Percentiles rank a stretch among this genome's conserved stretches.
Conservation (phyloP, 1,140 invertebrate species). For the Cydia fagiglandana region DNA sequence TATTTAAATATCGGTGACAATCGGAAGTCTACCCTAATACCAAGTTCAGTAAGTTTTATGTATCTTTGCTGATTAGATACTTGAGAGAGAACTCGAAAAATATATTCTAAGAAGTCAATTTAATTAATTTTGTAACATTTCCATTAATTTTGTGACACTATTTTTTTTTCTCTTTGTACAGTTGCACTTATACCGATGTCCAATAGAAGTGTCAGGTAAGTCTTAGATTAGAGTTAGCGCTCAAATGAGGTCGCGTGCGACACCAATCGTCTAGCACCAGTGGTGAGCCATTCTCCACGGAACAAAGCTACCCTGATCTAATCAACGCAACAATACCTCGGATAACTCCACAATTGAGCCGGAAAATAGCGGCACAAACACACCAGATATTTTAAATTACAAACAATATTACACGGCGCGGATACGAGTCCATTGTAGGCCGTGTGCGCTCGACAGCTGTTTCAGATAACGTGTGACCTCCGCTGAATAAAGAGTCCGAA, state of each 20-base stretch:
- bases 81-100: too few relatives aligned
- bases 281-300: conserved; percentile 53
- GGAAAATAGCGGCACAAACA: conserved; percentile 68
- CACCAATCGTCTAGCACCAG: conserved; percentile 40
- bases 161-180: too few relatives aligned
- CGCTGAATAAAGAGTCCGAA: conserved; percentile 65
- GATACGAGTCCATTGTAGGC: conserved; percentile 73
- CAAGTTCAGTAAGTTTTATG: too few relatives aligned
- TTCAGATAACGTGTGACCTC: conserved; percentile 77
- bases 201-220: neutral
- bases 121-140: too few relatives aligned
- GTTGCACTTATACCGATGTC: too few relatives aligned
- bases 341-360: conserved; percentile 63
- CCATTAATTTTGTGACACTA: too few relatives aligned
- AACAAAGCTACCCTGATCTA: conserved; percentile 75
- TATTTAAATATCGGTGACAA: too few relatives aligned
- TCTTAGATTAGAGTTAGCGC: neutral
- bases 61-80: too few relatives aligned
- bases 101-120: too few relatives aligned
- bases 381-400: conserved; percentile 75
- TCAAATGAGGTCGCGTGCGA: conserved; percentile 48
- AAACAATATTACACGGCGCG: conserved; percentile 72
- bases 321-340: conserved; percentile 76
- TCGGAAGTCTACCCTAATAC: too few relatives aligned
- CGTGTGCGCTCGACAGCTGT: conserved; percentile 73